Percentiles rank a stretch among this genome's conserved stretches.
Evolutionary conservation across 2,888 invertebrate species (phyloP).

Genomic region (Dryobota labecula): DNA sequence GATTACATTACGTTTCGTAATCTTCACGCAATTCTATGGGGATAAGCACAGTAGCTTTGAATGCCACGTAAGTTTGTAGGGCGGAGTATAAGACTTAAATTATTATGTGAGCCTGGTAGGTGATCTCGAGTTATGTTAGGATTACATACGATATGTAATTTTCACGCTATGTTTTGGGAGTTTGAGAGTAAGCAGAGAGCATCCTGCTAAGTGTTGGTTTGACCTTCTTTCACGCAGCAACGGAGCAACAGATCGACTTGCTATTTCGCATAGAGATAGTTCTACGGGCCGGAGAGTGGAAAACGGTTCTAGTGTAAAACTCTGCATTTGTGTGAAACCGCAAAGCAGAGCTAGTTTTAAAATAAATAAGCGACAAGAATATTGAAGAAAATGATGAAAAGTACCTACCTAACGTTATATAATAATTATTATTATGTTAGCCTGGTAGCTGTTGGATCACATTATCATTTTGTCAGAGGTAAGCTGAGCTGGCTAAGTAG

Average conservation of each 20-base stretch:
- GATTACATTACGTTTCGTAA: slow-evolving; percentile 7
- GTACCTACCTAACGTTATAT: background rate
- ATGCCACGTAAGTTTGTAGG: slow-evolving; percentile 56
- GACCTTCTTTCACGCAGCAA: background rate
- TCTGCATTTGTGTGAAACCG: no score
- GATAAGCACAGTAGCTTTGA: no score
- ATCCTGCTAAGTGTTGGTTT: background rate
- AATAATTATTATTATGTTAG: background rate
- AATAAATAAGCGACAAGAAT: background rate
- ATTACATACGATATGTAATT: slow-evolving; percentile 7
- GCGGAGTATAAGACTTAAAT: slow-evolving; percentile 29
- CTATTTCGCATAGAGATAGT: background rate
- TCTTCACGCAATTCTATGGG: background rate
- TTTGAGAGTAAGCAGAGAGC: background rate
- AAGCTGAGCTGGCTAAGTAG: slow-evolving; percentile 18
- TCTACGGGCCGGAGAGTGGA: background rate
- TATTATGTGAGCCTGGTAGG: slow-evolving; percentile 29
- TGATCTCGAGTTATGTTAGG: background rate
- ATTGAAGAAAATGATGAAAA: background rate
- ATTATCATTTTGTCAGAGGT: slow-evolving; percentile 28
- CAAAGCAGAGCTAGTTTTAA: no score
- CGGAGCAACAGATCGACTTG: background rate
- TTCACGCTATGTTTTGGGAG: background rate
- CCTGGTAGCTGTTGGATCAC: slow-evolving; percentile 21
- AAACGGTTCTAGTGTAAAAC: background rate